Evolutionary conservation across 2,797 vertebrate species (phyloP), one percentile per base, ranked within the genome.

Genomic region (Gallinago solitaria): DNA sequence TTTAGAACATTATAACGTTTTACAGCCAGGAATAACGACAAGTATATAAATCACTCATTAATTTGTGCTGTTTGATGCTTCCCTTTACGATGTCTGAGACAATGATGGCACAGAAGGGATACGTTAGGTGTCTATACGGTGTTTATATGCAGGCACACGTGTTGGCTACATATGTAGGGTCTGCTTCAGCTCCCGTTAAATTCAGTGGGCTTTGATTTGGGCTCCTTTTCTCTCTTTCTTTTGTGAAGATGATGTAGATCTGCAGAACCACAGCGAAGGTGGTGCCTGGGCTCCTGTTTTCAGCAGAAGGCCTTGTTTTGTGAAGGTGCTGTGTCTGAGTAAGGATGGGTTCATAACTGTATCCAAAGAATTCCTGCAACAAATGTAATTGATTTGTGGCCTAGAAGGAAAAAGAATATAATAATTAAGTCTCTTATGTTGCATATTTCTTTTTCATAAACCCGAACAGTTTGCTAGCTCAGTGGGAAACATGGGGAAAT

Each of bases 1-100:
- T 96, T 97, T 97, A 94, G 96, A 97, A 84, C 95, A 96, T 97
- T 96, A 89, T 97, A 76, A 94, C 95, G 67, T 97, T 98, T 97
- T 97, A 97, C 93, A 93, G 94, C 89, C 79, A 67, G 92, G 97
- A 97, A 94, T 97, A 97, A 96, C 91, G 95, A 95, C 97, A 95
- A 92, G 71, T 5, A 10, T 87, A 90, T 97, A 95, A 96, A 97
- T 97, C 95, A 93, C 75, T 82, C 67, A 80, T 70, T 84, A 87
- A 79, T 96, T 94, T 90, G 81, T 88, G 73, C 70, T 41, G 51
- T 56, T 65, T 79, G 43, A 76, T 69, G 73, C 70, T 86, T 93
- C 71, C 39, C 32, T 47, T 43, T 61, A 17, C 0, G 2, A 25
- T 4, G 12, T 63, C 79, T 60, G 73, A 83, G 83, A 27, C 59